phyloP scores from a whole-genome alignment of 2,888 invertebrate species.

The Crocallis elinguaria region DNA sequence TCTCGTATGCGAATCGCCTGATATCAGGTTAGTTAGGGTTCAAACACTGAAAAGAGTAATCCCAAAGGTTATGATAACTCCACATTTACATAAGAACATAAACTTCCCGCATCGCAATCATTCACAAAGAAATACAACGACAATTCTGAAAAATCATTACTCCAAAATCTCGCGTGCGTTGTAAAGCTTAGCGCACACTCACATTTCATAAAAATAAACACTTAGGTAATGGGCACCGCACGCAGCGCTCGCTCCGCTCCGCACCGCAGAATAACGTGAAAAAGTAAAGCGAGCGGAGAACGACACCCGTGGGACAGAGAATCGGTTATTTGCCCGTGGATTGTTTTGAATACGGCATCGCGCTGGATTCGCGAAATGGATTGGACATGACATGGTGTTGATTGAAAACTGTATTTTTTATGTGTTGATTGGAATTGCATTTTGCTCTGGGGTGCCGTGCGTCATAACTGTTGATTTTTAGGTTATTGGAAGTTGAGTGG shows the following conservation, averaged over 20 bases:
- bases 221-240: slow-evolving; percentile 74
- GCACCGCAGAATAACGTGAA: slow-evolving; percentile 61
- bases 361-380: slow-evolving; percentile 49
- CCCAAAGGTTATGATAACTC: not conserved
- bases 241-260: slow-evolving; percentile 44
- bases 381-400: slow-evolving; percentile 39
- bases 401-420: slow-evolving; percentile 31
- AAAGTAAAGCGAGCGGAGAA: slow-evolving; percentile 75
- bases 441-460: slow-evolving; percentile 13
- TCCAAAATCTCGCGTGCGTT: slow-evolving; percentile 59
- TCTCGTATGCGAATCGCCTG: too few species aligned
- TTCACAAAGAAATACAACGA: slow-evolving; percentile 21
- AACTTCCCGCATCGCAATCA: not conserved
- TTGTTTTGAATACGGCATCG: slow-evolving; percentile 74
- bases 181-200: slow-evolving; percentile 56
- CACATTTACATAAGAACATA: not conserved
- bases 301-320: slow-evolving; percentile 73
- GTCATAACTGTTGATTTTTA: not conserved
- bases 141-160: slow-evolving; percentile 48
- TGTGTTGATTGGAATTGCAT: slow-evolving; percentile 36
- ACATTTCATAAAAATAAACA: slow-evolving; percentile 78
- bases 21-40: too few species aligned
- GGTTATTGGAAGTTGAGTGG: slow-evolving; percentile 10
- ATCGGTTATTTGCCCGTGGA: slow-evolving; percentile 80
- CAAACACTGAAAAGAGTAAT: too few species aligned